Base-by-base conservation (phyloP, 2,113 vertebrate species). In the Sigmodon hispidus region DNA sequence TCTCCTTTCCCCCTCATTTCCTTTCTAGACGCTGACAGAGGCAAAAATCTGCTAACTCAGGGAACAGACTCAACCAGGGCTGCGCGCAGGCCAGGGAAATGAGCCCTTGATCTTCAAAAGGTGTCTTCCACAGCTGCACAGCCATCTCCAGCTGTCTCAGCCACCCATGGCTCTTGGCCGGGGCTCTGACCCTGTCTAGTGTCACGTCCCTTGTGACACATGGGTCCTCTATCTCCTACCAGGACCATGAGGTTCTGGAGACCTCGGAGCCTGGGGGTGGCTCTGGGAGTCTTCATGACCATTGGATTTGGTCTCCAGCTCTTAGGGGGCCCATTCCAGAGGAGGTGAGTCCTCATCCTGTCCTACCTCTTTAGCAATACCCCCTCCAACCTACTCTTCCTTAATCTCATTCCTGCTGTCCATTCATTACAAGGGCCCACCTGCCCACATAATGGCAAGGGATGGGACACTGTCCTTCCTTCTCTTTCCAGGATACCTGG, bases 281-380 rank as follows among this genome's bases (percentile, higher is more conserved):
- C 98, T 80, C 94, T 98, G 96, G 97, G 96, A 45, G 77, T 98
- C 95, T 98, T 97, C 84, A 97, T 98, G 97, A 97, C 98, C 92
- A 97, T 98, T 0, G 98, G 98, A 96, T 98, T 98, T 96, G 95
- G 90, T 36, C 76, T 98, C 83, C 98, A 98, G 97, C 86, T 98
- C 83, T 96, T 95, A 94, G 97, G 98, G 67, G 96, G 88, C 0
- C 96, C 98, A 72, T 97, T 98, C 85, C 98, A 97, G 61, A 97
- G 55, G 31, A 98, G 97, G 98, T 98, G 96, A 98, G 96, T 89
- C 45, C 36, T 34, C 63, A n/a, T 67, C 40, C 40, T 57, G 31
- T 69, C 36, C 50, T 24, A 40, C 36, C 9, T 48, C 31, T 57
- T 29, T 2, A 26, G 31, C n/a, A 50, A 12, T 16, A 13, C 7